Evolutionary conservation across 92 coral and sea anemone genomes (phyloP), one percentile per base, ranked within the genome.

Genomic region (Paramuricea clavata): DNA sequence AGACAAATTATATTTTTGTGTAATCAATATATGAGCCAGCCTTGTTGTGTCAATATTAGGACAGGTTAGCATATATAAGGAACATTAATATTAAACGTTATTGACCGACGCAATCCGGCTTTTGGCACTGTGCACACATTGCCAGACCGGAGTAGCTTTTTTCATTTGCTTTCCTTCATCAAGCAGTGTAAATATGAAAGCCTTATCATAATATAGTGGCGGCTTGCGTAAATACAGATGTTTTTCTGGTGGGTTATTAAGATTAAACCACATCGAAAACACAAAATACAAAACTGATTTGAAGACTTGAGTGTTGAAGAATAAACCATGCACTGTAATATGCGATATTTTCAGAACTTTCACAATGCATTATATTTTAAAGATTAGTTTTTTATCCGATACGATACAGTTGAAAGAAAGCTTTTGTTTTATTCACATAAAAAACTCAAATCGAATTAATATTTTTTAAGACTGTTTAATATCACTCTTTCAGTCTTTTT

Each of bases 151-250:
- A 76, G 57, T 69, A n/a, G 84, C 21, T 73, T 15, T 35, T 79
- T 79, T 60, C 83, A 78, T 41, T 79, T 79, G 84, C 82, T 44
- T 36, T 65, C 71, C 54, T 35, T 39, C 84, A 79, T 79, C 34
- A 79, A 79, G 31, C 43, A 59, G 60, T 35, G 84, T 41, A 59
- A 79, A 79, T 79, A 79, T 31, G 26, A 23, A 36, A 79, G 12
- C 67, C 84, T 79, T 79, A 79, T 79, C 52, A 79, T 25, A 79
- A 79, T 79, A 79, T 79, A 32, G 84, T 61, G 72, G 84, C 72
- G 26, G 23, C 6, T 15, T 35, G 9, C n/a, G 84, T 61, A 60
- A 79, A 79, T 34, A 79, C 84, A 79, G 84, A 79, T 79, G 84
- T 41, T 60, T 41, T 36, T 49, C 50, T 68, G n/a, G n/a, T n/a